phyloP scores from a whole-genome alignment of 2,888 invertebrate species.

The Epinotia demarniana region DNA sequence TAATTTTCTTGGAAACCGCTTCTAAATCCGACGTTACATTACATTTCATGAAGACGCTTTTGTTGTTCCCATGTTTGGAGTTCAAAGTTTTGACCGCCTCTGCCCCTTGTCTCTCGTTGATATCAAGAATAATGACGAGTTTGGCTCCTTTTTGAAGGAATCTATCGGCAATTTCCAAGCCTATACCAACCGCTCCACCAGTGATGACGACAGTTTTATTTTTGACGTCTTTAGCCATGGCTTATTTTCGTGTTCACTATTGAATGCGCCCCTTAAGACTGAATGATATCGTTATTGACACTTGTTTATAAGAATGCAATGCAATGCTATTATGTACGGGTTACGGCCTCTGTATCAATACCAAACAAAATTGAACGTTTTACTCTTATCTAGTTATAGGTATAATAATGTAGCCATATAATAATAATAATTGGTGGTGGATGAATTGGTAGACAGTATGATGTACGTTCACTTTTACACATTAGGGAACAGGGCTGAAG shows the following conservation, averaged over 20 bases:
- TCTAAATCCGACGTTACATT: conserved; percentile 81
- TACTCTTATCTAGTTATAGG: not conserved
- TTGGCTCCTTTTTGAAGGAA: conserved; percentile 72
- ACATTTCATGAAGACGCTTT: conserved; percentile 75
- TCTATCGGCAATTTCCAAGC: conserved; percentile 72
- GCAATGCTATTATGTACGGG: conserved; percentile 1
- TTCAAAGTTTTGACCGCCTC: conserved; percentile 71
- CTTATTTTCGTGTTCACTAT: not conserved
- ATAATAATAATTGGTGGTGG: no score
- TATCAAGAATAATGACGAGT: conserved; percentile 58
- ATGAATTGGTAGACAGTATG: not conserved
- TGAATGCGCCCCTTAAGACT: not conserved
- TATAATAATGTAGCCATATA: not conserved
- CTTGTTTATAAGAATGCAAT: not conserved
- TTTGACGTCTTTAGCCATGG: conserved; percentile 43
- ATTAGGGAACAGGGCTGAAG: no score
- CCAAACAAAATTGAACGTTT: conserved; percentile 1
- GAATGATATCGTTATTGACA: not conserved
- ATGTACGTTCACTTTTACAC: not conserved
- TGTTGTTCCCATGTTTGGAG: conserved; percentile 71
- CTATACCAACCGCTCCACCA: conserved; percentile 83
- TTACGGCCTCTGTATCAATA: conserved; percentile 14
- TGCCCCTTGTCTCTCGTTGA: conserved; percentile 63
- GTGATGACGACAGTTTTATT: conserved; percentile 66
- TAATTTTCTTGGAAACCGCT: conserved; percentile 62